Conservation (phyloP, 2,888 invertebrate genomes). For the Cataglyphis livida region DNA sequence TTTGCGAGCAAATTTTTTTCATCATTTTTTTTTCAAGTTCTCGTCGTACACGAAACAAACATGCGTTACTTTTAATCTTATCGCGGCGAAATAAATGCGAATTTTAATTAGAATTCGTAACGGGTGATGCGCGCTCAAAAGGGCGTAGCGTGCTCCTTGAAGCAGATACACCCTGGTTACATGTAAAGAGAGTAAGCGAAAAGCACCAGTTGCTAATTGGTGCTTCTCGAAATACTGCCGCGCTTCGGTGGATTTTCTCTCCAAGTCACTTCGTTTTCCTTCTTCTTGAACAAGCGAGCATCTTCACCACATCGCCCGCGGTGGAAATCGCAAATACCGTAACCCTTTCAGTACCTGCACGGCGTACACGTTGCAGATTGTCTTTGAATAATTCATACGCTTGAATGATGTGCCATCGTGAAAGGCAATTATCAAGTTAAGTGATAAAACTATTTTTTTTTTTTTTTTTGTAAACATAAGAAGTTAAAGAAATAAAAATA, state of each 20-base stretch:
- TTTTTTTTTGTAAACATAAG: not conserved
- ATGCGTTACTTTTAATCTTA: constrained; percentile 12
- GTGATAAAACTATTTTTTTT: not conserved
- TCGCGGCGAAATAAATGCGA: constrained; percentile 23
- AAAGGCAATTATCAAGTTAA: constrained; percentile 12
- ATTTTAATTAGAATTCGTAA: constrained; percentile 67
- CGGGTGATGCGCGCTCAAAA: constrained; percentile 56
- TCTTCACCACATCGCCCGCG: not conserved
- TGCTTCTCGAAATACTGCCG: constrained; percentile 67
- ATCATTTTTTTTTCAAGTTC: not conserved
- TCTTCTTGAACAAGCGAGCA: not conserved
- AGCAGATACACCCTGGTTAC: constrained; percentile 31
- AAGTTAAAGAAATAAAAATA: not conserved
- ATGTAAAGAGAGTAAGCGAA: constrained; percentile 48
- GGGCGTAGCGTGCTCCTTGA: constrained; percentile 53
- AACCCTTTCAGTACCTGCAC: constrained; percentile 23
- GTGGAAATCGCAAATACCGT: constrained; percentile 16
- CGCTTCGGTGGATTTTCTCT: constrained; percentile 33
- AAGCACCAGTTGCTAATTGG: constrained; percentile 68
- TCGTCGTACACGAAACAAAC: not conserved
- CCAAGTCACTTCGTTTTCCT: constrained; percentile 21
- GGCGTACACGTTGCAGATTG: constrained; percentile 3
- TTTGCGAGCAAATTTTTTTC: not conserved
- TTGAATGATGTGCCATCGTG: not conserved
- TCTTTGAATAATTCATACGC: constrained; percentile 29